Conservation (phyloP, 2,797 vertebrate genomes). For the Chaunax sp. region DNA sequence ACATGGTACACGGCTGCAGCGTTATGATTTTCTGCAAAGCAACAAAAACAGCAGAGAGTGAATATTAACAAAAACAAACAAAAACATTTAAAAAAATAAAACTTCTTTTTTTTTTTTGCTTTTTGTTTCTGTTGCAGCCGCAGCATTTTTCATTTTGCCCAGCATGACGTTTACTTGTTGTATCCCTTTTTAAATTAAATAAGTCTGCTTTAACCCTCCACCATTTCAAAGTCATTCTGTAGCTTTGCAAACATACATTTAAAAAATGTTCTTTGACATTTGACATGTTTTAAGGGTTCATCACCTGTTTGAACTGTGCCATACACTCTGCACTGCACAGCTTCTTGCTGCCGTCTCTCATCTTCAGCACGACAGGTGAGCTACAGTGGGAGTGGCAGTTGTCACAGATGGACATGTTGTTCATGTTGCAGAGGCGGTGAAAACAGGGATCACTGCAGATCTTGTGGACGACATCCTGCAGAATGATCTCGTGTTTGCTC, state of each 20-base stretch:
- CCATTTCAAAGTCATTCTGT: no score
- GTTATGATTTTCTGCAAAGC: slow-evolving; percentile 85
- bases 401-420: slow-evolving; percentile 89
- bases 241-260: no score
- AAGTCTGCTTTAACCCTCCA: no score
- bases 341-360: slow-evolving; percentile 83
- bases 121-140: no score
- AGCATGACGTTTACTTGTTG: no score
- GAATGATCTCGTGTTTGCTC: slow-evolving; percentile 91
- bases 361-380: slow-evolving; percentile 82
- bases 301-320: slow-evolving; percentile 88
- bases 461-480: slow-evolving; percentile 87
- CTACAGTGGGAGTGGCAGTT: slow-evolving; percentile 86
- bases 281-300: background rate
- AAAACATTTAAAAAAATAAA: no score
- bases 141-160: no score
- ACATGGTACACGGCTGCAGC: slow-evolving; percentile 88
- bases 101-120: no score
- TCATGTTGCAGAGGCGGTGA: slow-evolving; percentile 88
- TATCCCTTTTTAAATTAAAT: no score
- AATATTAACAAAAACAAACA: no score
- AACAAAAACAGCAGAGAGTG: background rate
- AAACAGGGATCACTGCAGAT: slow-evolving; percentile 92
- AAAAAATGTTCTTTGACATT: no score
- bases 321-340: slow-evolving; percentile 88